Conservation (phyloP, 2,113 vertebrate genomes). For the Phyllostomus hastatus region DNA sequence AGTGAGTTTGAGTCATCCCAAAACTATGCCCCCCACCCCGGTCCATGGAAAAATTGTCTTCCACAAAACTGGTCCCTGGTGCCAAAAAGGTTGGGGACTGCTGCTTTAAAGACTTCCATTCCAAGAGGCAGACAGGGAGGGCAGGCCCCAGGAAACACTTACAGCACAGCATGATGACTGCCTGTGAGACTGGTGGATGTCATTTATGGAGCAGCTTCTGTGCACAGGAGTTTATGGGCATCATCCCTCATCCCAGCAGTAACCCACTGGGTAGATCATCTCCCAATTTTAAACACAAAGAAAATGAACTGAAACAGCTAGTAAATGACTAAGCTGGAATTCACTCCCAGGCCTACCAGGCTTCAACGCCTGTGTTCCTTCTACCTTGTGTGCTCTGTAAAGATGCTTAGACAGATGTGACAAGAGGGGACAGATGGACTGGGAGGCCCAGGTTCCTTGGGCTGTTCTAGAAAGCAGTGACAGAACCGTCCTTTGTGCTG, state of each 20-base stretch:
- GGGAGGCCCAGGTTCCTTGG: background rate
- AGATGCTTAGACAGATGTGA: background rate
- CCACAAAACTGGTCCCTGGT: no score
- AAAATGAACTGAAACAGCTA: background rate
- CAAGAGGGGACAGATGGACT: background rate
- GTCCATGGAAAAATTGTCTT: no score
- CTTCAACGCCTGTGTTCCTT: background rate
- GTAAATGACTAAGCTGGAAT: background rate
- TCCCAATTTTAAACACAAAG: constrained; percentile 10
- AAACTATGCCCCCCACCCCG: no score
- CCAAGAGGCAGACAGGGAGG: background rate
- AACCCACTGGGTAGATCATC: background rate
- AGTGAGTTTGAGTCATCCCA: no score
- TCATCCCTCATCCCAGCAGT: background rate
- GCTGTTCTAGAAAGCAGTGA: background rate
- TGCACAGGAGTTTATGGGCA: background rate
- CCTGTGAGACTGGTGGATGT: background rate
- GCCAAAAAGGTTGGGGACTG: no score
- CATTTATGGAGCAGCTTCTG: background rate
- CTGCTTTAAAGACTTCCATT: background rate
- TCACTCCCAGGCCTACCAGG: background rate
- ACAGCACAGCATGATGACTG: background rate
- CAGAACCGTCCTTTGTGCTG: background rate
- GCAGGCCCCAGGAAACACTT: background rate
- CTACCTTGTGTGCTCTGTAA: background rate